phyloP scores from a whole-genome alignment of 2,888 invertebrate genomes.

The Stenichneumon culpator region DNA sequence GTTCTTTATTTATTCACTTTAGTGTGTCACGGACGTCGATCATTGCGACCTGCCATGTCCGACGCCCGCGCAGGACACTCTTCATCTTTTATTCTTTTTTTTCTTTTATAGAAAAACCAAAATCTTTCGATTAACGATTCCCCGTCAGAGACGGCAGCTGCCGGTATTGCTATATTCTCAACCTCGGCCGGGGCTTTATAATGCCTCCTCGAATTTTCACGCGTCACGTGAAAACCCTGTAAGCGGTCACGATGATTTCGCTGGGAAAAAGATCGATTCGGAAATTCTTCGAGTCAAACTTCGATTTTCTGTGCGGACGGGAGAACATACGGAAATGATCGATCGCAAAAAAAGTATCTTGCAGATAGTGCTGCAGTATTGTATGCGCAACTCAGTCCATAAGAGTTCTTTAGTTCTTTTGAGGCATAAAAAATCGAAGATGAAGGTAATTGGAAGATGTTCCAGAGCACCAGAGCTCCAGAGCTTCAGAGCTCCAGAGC shows the following conservation, averaged over 20 bases:
- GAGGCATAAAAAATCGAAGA: not conserved
- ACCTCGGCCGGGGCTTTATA: not conserved
- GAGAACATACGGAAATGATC: constrained; percentile 56
- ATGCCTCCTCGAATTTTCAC: constrained; percentile 67
- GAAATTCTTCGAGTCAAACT: constrained; percentile 56
- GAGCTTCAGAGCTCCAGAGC: too few relatives aligned
- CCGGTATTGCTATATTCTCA: constrained; percentile 15
- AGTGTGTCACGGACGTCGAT: constrained; percentile 75
- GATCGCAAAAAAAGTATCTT: constrained; percentile 56
- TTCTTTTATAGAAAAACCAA: constrained; percentile 31
- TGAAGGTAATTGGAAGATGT: not conserved
- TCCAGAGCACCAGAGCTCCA: too few relatives aligned
- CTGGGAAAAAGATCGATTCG: constrained; percentile 58
- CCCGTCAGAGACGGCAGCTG: constrained; percentile 56
- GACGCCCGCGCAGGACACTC: constrained; percentile 52
- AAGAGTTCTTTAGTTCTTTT: not conserved
- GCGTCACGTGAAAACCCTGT: constrained; percentile 55
- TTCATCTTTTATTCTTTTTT: constrained; percentile 33
- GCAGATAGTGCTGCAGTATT: not conserved
- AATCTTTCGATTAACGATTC: constrained; percentile 65
- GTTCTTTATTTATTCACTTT: constrained; percentile 78
- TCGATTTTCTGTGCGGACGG: constrained; percentile 48
- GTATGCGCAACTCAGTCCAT: not conserved
- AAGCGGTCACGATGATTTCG: constrained; percentile 56
- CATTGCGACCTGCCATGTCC: constrained; percentile 68